Evolutionary conservation across 2,797 vertebrate species (phyloP), one percentile per base, ranked within the genome.

Genomic region (Emydoidea blandingii): DNA sequence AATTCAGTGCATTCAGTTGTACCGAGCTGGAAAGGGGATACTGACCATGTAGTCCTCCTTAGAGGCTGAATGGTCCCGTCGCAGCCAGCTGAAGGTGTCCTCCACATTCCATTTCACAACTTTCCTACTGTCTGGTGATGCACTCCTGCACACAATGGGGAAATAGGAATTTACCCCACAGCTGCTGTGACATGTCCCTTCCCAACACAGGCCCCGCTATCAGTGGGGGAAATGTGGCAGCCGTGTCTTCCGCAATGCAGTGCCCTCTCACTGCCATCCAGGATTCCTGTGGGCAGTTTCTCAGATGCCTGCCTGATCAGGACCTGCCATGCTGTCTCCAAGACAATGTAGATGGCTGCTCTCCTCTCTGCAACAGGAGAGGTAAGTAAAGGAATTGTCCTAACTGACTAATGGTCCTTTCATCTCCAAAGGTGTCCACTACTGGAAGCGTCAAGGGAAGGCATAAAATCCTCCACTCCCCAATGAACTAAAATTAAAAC

Each of bases 31-130:
- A 0, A 11, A 52, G 14, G 15, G 53, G 29, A 79, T 57, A 94
- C 98, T 93, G 95, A 99, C 99, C 99, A 99, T 99, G 95, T 99
- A 99, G 97, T 99, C 99, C 96, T 99, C 99, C 96, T 99, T 99
- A 87, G 99, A 99, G 94, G 99, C 99, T 0, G 99, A 99, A 96
- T 99, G 99, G 98, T 99, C 99, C 98, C 99, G 98, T 94, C 99
- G 98, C 86, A 99, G 98, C 99, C 99, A 99, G 98, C 98, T 99
- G 98, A 99, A 99, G 3, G 99, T 99, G 97, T 99, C 99, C 92
- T 99, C 99, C 65, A 99, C 99, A 0, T 99, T 99, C 99, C 99
- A 99, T 94, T 99, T 99, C 94, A 99, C 99, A 93, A 99, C 99
- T 96, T 99, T 99, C 92, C 99, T 98, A 97, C 99, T 99, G 96